Percentiles rank a stretch among this genome's conserved stretches.
phyloP scores from a whole-genome alignment of 2,888 invertebrate genomes.

The Toxonevra muliebris region DNA sequence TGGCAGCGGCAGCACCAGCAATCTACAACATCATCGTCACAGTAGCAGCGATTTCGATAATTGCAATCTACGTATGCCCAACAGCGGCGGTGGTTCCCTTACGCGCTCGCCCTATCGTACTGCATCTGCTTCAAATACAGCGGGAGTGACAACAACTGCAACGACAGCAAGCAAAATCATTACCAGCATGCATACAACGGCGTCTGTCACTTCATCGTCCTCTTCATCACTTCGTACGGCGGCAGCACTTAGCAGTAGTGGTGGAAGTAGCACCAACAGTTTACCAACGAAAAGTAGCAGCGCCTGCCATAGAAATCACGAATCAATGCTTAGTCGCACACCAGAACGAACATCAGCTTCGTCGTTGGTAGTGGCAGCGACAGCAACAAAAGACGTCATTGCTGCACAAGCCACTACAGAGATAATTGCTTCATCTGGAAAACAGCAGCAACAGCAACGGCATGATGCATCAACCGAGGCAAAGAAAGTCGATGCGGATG shows the following conservation, averaged over 20 bases:
- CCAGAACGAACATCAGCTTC: slow-evolving; percentile 45
- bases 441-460: slow-evolving; percentile 4
- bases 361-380: slow-evolving; percentile 23
- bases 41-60: slow-evolving; percentile 43
- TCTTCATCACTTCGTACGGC: slow-evolving; percentile 32
- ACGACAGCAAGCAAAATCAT: slow-evolving; percentile 40
- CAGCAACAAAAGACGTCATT: not conserved
- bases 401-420: not conserved
- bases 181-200: slow-evolving; percentile 40
- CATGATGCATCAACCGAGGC: too few species aligned
- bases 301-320: slow-evolving; percentile 29
- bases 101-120: slow-evolving; percentile 56
- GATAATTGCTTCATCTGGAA: not conserved
- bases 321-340: slow-evolving; percentile 41
- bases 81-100: slow-evolving; percentile 50
- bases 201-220: slow-evolving; percentile 36
- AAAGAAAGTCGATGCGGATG: slow-evolving; percentile 40
- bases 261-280: slow-evolving; percentile 34
- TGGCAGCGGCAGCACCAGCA: slow-evolving; percentile 55
- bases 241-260: slow-evolving; percentile 32
- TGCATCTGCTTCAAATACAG: slow-evolving; percentile 18
- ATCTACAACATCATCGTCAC: slow-evolving; percentile 55
- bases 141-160: slow-evolving; percentile 21
- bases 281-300: slow-evolving; percentile 34
- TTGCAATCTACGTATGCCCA: slow-evolving; percentile 39